Base-by-base conservation (phyloP, 30 jellyfish, hydroid and myxozoan genomes). In the Hydra vulgaris region DNA sequence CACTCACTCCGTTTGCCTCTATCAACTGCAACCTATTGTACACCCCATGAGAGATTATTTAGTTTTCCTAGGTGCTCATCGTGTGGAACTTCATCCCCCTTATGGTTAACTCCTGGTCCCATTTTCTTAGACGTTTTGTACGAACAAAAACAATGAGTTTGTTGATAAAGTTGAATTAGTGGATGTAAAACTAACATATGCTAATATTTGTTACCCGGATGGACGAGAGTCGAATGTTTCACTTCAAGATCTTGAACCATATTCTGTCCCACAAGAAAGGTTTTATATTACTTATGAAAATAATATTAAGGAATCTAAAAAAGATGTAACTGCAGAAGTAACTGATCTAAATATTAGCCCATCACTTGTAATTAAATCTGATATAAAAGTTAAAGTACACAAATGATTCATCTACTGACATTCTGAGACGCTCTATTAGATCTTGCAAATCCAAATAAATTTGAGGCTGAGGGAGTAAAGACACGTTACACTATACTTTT, bases 191-290 rank as follows among this genome's bases (percentile, higher is more conserved):
- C 87, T 91, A 72, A 70, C 83, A 26, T 84, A 77, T 84, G 87
- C 95, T 26, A 83, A 56, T 71, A 76, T 85, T 74, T 81, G 94
- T 25, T 81, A 79, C 80, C 77, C 80, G 20, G 94, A 80, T 89
- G 96, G 96, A 20, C 77, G 88, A 27, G 96, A 89, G 77, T 72
- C 82, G 19, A 23, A 83, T 77, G 96, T 88, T 53, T 87, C 95
- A 12, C 84, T 81, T 23, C 7, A 68, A 68, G 75, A 68, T 68
- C 27, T 68, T n/a, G 75, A 7, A n/a, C 4, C 75, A 68, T 23
- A 73, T 73, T 73, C 81, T 73, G 81, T 16, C 4, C 16, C 75
- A 40, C 12, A 40, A 40, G 61, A 40, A 40, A 40, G 12, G 61
- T 40, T 12, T 40, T 40, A 40, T 40, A 40, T 3, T 3, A 40